A percentile compares a stretch with the other conserved stretches of the same genome.
These are phyloP conservation scores for Pantherophis alleghaniensis DNA, from an alignment of 2,797 vertebrate species.

Conservation along the genomic window DNA sequence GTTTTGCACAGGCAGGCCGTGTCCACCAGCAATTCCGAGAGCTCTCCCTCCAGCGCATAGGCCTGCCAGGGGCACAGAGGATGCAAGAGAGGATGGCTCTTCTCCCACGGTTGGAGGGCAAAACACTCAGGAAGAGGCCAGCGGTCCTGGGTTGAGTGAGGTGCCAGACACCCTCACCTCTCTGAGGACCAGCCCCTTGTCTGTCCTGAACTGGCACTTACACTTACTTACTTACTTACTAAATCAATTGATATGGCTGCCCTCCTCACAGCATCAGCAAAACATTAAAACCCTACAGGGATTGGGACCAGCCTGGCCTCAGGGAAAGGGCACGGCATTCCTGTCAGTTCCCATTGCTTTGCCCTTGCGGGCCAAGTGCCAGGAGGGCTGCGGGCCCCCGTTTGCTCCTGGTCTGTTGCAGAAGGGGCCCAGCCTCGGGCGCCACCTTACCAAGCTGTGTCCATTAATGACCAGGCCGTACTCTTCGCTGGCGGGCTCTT, in stretches of 20 bases:
- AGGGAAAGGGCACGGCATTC: neutral
- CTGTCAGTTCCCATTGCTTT: neutral
- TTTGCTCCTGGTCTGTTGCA: neutral
- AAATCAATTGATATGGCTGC: neutral
- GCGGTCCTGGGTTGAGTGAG: neutral
- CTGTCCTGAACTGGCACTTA: neutral
- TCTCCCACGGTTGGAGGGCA: neutral
- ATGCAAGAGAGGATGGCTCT: neutral
- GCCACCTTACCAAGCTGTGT: constrained; percentile 85
- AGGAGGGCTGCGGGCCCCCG: accelerated
- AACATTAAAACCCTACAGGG: neutral
- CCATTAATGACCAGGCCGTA: constrained; percentile 90
- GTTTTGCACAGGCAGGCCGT: constrained; percentile 88
- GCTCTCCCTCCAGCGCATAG: constrained; percentile 77
- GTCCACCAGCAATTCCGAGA: constrained; percentile 85
- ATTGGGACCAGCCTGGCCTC: neutral
- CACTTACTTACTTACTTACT: neutral
- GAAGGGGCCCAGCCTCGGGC: accelerated
- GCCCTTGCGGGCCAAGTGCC: neutral
- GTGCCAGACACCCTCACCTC: neutral
- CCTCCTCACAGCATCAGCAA: neutral
- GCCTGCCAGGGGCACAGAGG: constrained; percentile 72
- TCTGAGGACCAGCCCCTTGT: neutral
- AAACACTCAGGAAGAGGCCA: neutral
- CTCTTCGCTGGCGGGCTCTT: constrained; percentile 75